Evolutionary conservation across 1,140 invertebrate species (phyloP).

Genomic region (Hestina assimilis): DNA sequence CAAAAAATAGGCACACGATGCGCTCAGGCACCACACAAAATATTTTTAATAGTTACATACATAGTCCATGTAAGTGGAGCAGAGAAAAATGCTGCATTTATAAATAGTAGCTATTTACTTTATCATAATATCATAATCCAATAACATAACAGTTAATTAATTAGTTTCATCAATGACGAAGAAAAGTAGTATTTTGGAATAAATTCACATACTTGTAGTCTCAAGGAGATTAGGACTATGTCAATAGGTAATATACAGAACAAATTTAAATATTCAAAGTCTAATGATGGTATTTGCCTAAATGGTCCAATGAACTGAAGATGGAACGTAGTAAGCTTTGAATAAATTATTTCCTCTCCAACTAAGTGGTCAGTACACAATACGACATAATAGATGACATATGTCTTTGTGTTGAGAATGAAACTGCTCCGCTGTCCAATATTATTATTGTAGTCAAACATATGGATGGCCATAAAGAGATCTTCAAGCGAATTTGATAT

Average conservation of each 20-base stretch:
- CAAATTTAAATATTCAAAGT: conserved; percentile 30
- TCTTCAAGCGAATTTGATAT: not conserved
- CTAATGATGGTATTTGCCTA: conserved; percentile 23
- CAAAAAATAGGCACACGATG: too few relatives aligned
- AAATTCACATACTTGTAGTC: too few relatives aligned
- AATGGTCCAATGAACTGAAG: conserved; percentile 47
- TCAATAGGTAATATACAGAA: not conserved
- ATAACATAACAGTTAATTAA: too few relatives aligned
- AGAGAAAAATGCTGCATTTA: too few relatives aligned
- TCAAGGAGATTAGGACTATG: not conserved
- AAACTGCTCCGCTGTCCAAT: conserved; percentile 34
- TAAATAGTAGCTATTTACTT: too few relatives aligned
- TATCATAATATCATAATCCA: too few relatives aligned
- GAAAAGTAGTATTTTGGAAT: too few relatives aligned
- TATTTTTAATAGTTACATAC: too few relatives aligned
- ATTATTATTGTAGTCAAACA: conserved; percentile 20
- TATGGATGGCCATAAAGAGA: not conserved
- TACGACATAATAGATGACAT: conserved; percentile 65
- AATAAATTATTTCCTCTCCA: conserved; percentile 73
- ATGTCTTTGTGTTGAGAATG: conserved; percentile 57
- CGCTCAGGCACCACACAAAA: too few relatives aligned
- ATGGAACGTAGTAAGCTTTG: conserved; percentile 48
- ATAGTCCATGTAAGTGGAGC: too few relatives aligned
- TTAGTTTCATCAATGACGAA: too few relatives aligned
- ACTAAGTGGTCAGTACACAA: conserved; percentile 65